These are phyloP conservation scores for Dendropsophus ebraccatus DNA, from an alignment of 2,113 vertebrate genomes.

Conservation along the genomic window DNA sequence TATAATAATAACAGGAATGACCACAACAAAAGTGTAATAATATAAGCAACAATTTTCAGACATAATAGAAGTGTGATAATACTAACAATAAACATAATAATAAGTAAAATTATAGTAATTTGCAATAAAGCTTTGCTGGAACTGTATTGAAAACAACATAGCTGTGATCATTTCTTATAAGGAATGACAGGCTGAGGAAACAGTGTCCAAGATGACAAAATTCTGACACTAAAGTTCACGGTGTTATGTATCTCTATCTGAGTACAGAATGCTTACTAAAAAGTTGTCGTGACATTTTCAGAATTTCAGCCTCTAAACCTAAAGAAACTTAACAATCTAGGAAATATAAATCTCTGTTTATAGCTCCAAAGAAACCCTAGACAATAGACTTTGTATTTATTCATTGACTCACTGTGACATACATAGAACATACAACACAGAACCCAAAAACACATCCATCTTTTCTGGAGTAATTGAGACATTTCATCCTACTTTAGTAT, in stretches of 20 bases:
- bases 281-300: background rate
- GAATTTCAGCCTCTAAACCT: background rate
- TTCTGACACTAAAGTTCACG: background rate
- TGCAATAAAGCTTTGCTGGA: too few relatives aligned
- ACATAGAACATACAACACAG: conserved; percentile 12
- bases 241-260: background rate
- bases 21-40: too few relatives aligned
- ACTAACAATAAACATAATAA: too few relatives aligned
- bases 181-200: background rate
- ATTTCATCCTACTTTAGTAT: conserved; percentile 47
- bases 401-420: background rate
- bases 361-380: conserved; percentile 7
- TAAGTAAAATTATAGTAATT: too few relatives aligned
- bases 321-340: conserved; percentile 1
- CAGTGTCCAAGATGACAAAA: background rate
- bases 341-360: conserved; percentile 2
- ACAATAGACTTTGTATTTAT: conserved; percentile 8
- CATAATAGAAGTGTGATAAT: too few relatives aligned
- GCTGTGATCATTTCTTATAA: background rate
- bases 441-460: conserved; percentile 36
- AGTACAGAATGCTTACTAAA: background rate
- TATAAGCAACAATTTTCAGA: too few relatives aligned
- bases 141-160: too few relatives aligned
- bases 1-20: too few relatives aligned
- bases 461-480: conserved; percentile 46